Base-by-base conservation (phyloP, 2,888 invertebrate genomes). In the Liopterus haemorrhoidalis region DNA sequence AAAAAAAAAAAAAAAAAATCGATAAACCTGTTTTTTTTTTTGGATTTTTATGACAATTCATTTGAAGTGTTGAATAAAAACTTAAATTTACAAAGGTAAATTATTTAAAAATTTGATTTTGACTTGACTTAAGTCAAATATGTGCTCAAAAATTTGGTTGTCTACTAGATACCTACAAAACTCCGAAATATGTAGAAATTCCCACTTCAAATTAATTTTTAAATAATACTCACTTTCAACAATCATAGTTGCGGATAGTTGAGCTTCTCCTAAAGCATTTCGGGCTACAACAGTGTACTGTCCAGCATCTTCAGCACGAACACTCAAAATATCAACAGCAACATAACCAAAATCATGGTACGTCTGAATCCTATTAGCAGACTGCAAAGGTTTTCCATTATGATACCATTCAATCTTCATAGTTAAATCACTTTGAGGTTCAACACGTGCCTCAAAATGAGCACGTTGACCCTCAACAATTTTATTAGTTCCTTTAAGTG, bases 301-400 rank as follows among this genome's bases (percentile, higher is more conserved):
- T 39, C 96, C 96, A 50, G 87, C 81, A 70, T 97, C 95, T 63
- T 94, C 92, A 27, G 88, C 81, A 50, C 93, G 82, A 12, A 94
- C 92, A 67, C 86, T 90, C 47, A 91, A 74, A 57, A 97, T 92
- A 61, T 97, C 96, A 53, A 99, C 75, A 22, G 95, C 92, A 14
- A 96, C 94, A 63, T 94, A 95, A 47, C 96, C 96, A 70, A 97
- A 96, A 68, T 97, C 95, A 59, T 94, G 86, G 64, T 90, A 89
- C 5, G 89, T 91, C 68, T 92, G 92, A 62, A 92, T 96, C 56
- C 96, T 81, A 61, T 86, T 90, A 24, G 91, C 91, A 48, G 82
- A 81, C 62, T 84, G 85, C 48, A 99, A 83, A 49, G 90, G 82
- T 63, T 87, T 83, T 41, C 93, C 95, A 69, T 99, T 95, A 61